phyloP scores from a whole-genome alignment of 2,888 invertebrate species.

The Liodrosophila aerea region DNA sequence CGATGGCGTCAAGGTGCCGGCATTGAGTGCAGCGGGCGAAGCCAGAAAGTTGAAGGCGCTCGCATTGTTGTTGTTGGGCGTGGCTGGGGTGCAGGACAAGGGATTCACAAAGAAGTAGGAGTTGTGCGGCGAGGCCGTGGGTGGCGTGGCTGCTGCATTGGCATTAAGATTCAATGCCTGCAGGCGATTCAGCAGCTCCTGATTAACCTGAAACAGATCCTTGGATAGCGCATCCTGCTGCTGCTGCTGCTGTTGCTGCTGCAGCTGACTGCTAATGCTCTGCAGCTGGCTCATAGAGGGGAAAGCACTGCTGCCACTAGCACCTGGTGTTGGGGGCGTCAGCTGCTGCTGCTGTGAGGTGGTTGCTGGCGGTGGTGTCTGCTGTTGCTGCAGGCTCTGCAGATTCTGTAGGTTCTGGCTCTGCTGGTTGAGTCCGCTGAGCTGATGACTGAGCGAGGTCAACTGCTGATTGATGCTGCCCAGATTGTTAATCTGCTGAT shows the following conservation, averaged over 20 bases:
- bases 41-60: slow-evolving; percentile 79
- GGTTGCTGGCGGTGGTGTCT: slow-evolving; percentile 29
- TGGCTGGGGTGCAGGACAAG: slow-evolving; percentile 79
- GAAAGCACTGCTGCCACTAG: slow-evolving; percentile 77
- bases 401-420: slow-evolving; percentile 82
- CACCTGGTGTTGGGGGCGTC: slow-evolving; percentile 78
- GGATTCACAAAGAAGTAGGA: slow-evolving; percentile 82
- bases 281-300: slow-evolving; percentile 81
- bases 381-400: slow-evolving; percentile 67
- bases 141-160: slow-evolving; percentile 70
- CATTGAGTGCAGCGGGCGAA: slow-evolving; percentile 63
- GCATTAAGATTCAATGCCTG: slow-evolving; percentile 81
- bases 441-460: slow-evolving; percentile 80
- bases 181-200: slow-evolving; percentile 82
- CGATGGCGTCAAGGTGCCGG: slow-evolving; percentile 79
- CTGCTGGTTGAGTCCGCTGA: slow-evolving; percentile 82
- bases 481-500: slow-evolving; percentile 81
- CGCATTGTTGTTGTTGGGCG: slow-evolving; percentile 63
- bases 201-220: slow-evolving; percentile 82
- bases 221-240: slow-evolving; percentile 81
- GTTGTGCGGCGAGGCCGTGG: slow-evolving; percentile 79
- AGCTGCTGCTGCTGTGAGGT: slow-evolving; percentile 52
- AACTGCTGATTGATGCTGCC: slow-evolving; percentile 82
- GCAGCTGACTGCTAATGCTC: slow-evolving; percentile 79
- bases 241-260: slow-evolving; percentile 74